Evolutionary conservation across 1,140 invertebrate genomes (phyloP), one percentile per base, ranked within the genome.

Genomic region (Oncopodura yosiiana): DNA sequence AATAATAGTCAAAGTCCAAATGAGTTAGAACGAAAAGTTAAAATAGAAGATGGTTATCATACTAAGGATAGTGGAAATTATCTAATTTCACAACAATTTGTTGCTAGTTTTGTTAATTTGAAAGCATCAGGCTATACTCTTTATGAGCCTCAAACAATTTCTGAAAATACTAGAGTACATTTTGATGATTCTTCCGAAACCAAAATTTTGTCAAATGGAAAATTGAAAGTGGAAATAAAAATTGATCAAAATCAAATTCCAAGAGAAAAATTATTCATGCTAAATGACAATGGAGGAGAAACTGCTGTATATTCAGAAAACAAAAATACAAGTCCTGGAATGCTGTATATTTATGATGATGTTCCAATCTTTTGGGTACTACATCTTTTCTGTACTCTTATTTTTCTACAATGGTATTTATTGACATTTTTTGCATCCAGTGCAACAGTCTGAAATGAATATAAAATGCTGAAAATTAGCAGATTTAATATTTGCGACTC

Each of bases 301-400:
- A 19, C 39, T 48, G 9, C 48, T 43, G 8, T 41, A 52, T 19
- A 16, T 46, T n/a, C 16, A 43, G n/a, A 36, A 37, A 23, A 23
- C 4, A 29, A 3, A 16, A 37, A 63, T 73, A 42, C 38, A 11
- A 14, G 19, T 3, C 4, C 32, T 4, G 49, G 49, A 6, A 41
- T 41, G 61, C 30, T 62, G 27, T 61, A 74, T 39, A 49, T 75
- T 18, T 76, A 68, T 68, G 74, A 77, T 67, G 75, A 77, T 60
- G 67, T 75, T 8, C 75, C 75, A 11, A 58, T 78, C 44, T 77
- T 69, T 68, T 78, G 76, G 76, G n/a, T n/a, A n/a, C n/a, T n/a
- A n/a, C n/a, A n/a, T n/a, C n/a, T n/a, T n/a, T n/a, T n/a, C n/a
- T n/a, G n/a, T n/a, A n/a, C n/a, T n/a, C n/a, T n/a, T n/a, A n/a